Evolutionary conservation across 2,113 vertebrate genomes (phyloP).

Genomic region (Microtus oregoni): DNA sequence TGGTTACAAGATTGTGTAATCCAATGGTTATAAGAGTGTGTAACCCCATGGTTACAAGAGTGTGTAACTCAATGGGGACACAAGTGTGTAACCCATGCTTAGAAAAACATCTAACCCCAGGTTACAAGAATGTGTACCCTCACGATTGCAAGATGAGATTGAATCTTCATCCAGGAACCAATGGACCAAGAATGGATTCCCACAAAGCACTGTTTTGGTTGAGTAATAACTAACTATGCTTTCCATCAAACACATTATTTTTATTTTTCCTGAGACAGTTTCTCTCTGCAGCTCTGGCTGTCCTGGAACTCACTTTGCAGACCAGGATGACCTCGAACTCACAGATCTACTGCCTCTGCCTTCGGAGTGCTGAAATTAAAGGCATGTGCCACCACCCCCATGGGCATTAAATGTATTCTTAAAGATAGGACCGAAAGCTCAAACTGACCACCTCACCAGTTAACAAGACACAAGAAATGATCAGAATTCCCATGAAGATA

Average conservation of each 20-base stretch:
- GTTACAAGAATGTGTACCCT: not conserved
- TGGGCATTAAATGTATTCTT: conserved; percentile 2
- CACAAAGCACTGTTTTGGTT: not conserved
- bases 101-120: not conserved
- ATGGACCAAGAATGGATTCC: not conserved
- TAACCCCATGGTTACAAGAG: not conserved
- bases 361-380: not conserved
- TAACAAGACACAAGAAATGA: conserved; percentile 1
- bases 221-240: not conserved
- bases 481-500: not conserved
- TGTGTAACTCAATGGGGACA: not conserved
- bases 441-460: not conserved
- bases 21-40: not conserved
- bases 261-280: not conserved
- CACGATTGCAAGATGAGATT: not conserved
- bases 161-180: not conserved
- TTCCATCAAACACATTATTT: not conserved
- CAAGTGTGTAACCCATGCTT: not conserved
- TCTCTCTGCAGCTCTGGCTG: not conserved
- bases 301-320: too few relatives aligned
- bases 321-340: not conserved
- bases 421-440: not conserved
- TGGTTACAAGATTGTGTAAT: not conserved
- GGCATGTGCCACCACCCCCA: too few relatives aligned
- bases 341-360: not conserved